Base-by-base conservation (phyloP, 2,888 invertebrate genomes). In the Drosophila nr. fundita region DNA sequence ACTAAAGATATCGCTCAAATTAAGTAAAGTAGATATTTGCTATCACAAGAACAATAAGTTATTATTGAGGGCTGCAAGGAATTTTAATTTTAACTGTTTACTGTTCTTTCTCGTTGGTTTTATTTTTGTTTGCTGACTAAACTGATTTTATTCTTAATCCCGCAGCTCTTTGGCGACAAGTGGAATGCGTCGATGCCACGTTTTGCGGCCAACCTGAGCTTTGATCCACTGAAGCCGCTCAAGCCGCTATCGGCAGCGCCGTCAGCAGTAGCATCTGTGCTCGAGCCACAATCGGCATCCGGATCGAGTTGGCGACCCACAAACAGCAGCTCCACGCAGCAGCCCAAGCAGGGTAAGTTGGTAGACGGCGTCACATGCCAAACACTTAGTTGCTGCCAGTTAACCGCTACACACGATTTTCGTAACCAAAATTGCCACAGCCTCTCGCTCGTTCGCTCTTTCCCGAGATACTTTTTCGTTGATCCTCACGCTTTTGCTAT, bases 191-290 rank as follows among this genome's bases (percentile, higher is more conserved):
- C 95, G 65, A 96, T 97, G 94, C 98, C 98, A 54, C 95, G 95
- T 92, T 98, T 96, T 94, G 98, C 98, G 48, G 96, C 97, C n/a
- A 97, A 97, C 92, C 94, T 98, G 74, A 96, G 96, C 80, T 94
- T 95, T 79, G 95, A 95, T 76, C 97, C 97, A 2, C 93, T 97
- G 30, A 96, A 97, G 91, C 97, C 97, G 6, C 94, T 96, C 68
- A 97, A 96, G 93, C 94, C 95, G 10, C 42, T 80, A 54, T 64
- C 80, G 45, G 58, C 80, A 21, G 53, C 79, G 24, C 59, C 68
- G 13, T 50, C 59, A 18, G 24, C 42, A 18, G 34, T 8, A 29
- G 15, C 29, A 18, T 49, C 62, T 8, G 13, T 55, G 21, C 52
- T 70, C 24, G 76, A 76, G 2, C 48, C 72, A 10, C 72, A 67